Evolutionary conservation across 2,888 invertebrate genomes (phyloP).

Genomic region (Augiades crinisus): DNA sequence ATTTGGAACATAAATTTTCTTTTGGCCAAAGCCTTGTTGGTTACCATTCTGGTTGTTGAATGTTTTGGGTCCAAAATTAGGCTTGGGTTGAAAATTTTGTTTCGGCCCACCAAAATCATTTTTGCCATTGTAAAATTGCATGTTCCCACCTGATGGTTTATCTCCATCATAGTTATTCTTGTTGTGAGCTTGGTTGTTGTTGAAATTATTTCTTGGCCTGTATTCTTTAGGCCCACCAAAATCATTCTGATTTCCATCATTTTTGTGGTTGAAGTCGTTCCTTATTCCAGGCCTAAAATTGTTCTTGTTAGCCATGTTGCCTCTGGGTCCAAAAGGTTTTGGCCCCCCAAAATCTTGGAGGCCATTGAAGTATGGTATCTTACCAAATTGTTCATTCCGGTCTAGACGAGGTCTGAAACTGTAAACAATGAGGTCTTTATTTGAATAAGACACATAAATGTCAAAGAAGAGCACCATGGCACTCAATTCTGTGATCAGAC

Average conservation of each 20-base stretch:
- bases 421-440: no score
- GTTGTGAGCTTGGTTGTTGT: constrained; percentile 60
- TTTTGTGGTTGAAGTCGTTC: constrained; percentile 62
- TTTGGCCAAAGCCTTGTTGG: constrained; percentile 60
- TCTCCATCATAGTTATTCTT: constrained; percentile 65
- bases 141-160: constrained; percentile 57
- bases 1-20: constrained; percentile 59
- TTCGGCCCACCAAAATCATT: constrained; percentile 77
- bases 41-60: constrained; percentile 60
- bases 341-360: constrained; percentile 74
- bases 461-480: no score
- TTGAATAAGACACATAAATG: no score
- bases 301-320: constrained; percentile 63
- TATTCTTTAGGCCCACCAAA: constrained; percentile 75
- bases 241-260: constrained; percentile 64
- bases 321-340: constrained; percentile 72
- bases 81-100: constrained; percentile 62
- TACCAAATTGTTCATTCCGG: constrained; percentile 84
- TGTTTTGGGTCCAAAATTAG: constrained; percentile 63
- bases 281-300: constrained; percentile 74
- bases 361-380: constrained; percentile 74
- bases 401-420: constrained; percentile 84
- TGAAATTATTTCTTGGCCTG: constrained; percentile 68
- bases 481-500: no score
- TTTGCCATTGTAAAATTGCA: constrained; percentile 71